These are phyloP conservation scores for Paradoxurus hermaphroditus DNA, from an alignment of 2,113 vertebrate species.

Conservation along the genomic window DNA sequence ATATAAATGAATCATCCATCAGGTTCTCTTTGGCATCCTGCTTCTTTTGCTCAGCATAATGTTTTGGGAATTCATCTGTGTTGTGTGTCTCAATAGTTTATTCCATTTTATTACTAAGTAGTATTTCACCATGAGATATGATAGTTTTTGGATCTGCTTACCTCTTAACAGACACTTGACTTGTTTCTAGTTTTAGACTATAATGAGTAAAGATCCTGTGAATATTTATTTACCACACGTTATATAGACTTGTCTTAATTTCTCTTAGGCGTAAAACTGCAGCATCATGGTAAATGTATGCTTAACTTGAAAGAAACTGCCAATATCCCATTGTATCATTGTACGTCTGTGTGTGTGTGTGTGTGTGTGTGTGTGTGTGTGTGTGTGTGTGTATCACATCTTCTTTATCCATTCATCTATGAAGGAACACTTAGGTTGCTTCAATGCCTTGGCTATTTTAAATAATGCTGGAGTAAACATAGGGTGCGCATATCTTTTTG, in stretches of 20 bases:
- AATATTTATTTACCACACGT: slow-evolving; percentile 8
- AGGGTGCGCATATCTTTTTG: background rate
- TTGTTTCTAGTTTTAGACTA: background rate
- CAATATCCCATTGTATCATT: background rate
- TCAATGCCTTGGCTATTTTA: background rate
- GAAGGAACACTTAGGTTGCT: background rate
- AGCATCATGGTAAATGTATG: background rate
- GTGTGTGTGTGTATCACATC: background rate
- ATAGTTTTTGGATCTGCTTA: background rate
- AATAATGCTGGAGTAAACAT: background rate
- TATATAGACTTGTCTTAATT: slow-evolving; percentile 19
- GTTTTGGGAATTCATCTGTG: background rate
- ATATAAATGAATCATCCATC: background rate
- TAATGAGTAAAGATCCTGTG: background rate
- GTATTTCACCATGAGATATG: background rate
- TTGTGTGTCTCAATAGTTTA: background rate
- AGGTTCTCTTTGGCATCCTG: background rate
- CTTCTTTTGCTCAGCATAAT: background rate
- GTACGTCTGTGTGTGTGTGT: background rate
- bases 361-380: background rate
- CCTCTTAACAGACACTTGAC: background rate
- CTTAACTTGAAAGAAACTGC: background rate
- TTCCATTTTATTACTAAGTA: background rate
- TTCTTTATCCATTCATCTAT: background rate
- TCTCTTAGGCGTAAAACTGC: background rate